phyloP scores from a whole-genome alignment of 2,797 vertebrate species.

The Thunnus albacares region DNA sequence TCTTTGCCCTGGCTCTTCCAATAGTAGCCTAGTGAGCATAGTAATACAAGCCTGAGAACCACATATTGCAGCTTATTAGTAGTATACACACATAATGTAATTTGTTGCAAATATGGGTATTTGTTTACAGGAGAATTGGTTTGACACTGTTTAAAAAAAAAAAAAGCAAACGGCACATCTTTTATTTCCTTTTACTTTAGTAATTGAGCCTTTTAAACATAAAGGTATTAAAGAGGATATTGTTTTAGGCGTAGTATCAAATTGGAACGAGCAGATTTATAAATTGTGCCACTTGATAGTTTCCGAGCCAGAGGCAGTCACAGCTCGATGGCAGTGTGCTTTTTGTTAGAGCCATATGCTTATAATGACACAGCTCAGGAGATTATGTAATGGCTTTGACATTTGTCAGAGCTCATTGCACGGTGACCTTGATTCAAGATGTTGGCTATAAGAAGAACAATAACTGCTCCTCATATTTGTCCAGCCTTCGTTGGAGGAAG shows the following conservation, averaged over 20 bases:
- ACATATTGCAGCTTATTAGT: conserved; percentile 14
- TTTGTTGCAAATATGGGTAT: neutral
- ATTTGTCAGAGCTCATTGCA: conserved; percentile 73
- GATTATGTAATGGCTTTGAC: conserved; percentile 70
- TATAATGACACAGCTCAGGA: conserved; percentile 62
- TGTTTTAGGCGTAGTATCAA: neutral
- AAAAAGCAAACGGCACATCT: neutral
- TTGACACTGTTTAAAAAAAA: neutral
- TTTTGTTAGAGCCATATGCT: conserved; percentile 52
- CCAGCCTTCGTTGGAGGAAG: conserved; percentile 15
- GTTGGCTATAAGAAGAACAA: conserved; percentile 36
- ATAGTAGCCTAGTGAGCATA: neutral
- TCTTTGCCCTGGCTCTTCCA: conserved; percentile 25
- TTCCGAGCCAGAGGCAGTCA: conserved; percentile 27
- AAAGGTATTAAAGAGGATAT: neutral
- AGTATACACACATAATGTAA: conserved; percentile 2
- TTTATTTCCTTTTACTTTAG: neutral
- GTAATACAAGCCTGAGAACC: conserved; percentile 11
- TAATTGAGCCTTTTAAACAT: neutral
- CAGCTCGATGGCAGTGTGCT: conserved; percentile 11
- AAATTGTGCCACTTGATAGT: conserved; percentile 26
- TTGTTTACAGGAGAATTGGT: conserved; percentile 4
- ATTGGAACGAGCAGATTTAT: neutral
- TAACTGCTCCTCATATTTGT: conserved; percentile 24
- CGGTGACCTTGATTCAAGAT: conserved; percentile 65